Evolutionary conservation across 2,888 invertebrate genomes (phyloP), one percentile per base, ranked within the genome.

Genomic region (Lasiommata megera): DNA sequence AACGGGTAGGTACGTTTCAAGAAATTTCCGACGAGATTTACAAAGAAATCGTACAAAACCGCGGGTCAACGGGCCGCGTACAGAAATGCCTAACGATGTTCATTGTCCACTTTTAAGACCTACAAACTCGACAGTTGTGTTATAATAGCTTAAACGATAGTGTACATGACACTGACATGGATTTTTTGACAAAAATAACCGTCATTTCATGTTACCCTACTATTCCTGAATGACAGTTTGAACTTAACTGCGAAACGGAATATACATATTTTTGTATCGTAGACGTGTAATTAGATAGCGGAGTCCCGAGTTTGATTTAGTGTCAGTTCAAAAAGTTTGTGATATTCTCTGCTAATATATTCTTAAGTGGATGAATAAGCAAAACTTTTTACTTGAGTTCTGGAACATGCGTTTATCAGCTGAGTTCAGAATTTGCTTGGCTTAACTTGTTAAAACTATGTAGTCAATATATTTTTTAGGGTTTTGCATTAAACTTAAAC

Each of bases 71-170:
- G 67, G 77, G 74, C 60, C 72, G 66, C 57, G 62, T 60, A 64
- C 60, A 52, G 51, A 58, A 63, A 58, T 60, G 64, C 62, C 71
- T 84, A 83, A 84, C 83, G 80, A 82, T 74, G 75, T 72, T 67
- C 68, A 83, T 82, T 84, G 84, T 84, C 74, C 77, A 72, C 64
- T 54, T 52, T 28, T 52, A 59, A 54, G 57, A 52, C 55, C 54
- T 54, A 63, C 57, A 52, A 62, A 55, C 61, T 50, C 41, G 54
- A 48, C 57, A 52, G 14, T 34, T 34, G 41, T 23, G 14, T 16
- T n/a, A 41, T 41, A 52, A 41, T 38, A 37, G 51, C 38, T 51
- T n/a, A 40, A 40, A 51, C 12, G 50, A 55, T 52, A 54, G 54
- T 51, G 34, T 52, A 59, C 55, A 55, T 17, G 59, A 59, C 44